Percentiles rank a stretch among this genome's conserved stretches.
Conservation (phyloP, 2,888 invertebrate species). For the Drosophila neonasuta region DNA sequence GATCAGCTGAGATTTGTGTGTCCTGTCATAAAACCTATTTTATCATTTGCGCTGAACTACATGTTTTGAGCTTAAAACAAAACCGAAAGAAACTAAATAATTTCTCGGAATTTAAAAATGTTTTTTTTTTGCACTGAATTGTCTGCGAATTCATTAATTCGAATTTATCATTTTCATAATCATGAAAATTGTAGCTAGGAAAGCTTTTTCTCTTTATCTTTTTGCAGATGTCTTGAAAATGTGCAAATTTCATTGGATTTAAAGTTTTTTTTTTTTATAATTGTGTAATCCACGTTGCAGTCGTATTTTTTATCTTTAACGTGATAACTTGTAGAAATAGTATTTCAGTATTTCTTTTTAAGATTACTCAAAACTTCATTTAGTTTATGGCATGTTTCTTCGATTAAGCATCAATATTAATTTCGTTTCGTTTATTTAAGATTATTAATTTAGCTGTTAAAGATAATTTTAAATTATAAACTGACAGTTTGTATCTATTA, state of each 20-base stretch:
- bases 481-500: too few species aligned
- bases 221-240: slow-evolving; percentile 12
- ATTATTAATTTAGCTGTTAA: too few species aligned
- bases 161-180: slow-evolving; percentile 38
- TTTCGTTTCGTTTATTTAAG: too few species aligned
- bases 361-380: too few species aligned
- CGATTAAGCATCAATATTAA: too few species aligned
- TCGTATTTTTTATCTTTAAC: neutral
- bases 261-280: neutral
- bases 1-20: slow-evolving; percentile 68
- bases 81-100: slow-evolving; percentile 53
- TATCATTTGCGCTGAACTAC: slow-evolving; percentile 35
- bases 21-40: slow-evolving; percentile 65
- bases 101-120: slow-evolving; percentile 59
- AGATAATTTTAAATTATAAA: too few species aligned
- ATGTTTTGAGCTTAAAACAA: slow-evolving; percentile 44
- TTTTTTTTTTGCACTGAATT: slow-evolving; percentile 33
- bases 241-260: slow-evolving; percentile 19
- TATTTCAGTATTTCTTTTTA: too few species aligned
- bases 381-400: too few species aligned
- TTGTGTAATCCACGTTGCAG: neutral
- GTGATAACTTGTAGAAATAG: too few species aligned
- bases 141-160: slow-evolving; percentile 58
- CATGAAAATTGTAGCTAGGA: slow-evolving; percentile 24
- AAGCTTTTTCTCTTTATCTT: slow-evolving; percentile 14